phyloP scores from a whole-genome alignment of 2,888 invertebrate species.

The Euproctis similis region DNA sequence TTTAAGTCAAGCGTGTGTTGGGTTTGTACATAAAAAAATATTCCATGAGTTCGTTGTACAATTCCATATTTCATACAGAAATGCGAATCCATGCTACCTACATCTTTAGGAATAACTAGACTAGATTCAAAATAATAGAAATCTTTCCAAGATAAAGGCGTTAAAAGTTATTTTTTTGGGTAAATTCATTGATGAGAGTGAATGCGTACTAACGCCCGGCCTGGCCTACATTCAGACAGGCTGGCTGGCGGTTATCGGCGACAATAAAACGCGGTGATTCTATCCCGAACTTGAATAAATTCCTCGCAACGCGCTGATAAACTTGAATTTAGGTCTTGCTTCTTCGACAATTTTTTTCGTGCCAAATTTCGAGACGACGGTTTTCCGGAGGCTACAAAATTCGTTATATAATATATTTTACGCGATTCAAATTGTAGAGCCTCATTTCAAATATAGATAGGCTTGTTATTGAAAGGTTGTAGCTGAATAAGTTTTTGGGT shows the following conservation, averaged over 20 bases:
- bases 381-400: constrained; percentile 2
- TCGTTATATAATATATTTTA: constrained; percentile 4
- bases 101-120: too few relatives aligned
- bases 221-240: constrained; percentile 11
- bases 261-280: constrained; percentile 5
- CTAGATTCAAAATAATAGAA: too few relatives aligned
- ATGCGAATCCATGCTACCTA: too few relatives aligned
- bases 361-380: not conserved
- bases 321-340: constrained; percentile 7
- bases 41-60: too few relatives aligned
- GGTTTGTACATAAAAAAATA: too few relatives aligned
- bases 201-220: constrained; percentile 12
- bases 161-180: constrained; percentile 17
- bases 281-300: constrained; percentile 7
- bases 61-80: too few relatives aligned
- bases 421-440: constrained; percentile 1
- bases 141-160: too few relatives aligned
- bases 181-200: constrained; percentile 20
- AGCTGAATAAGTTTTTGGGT: too few relatives aligned
- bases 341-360: constrained; percentile 4
- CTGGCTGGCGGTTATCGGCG: constrained; percentile 6
- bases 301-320: constrained; percentile 8
- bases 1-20: too few relatives aligned
- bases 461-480: too few relatives aligned
- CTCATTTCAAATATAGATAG: too few relatives aligned